Base-by-base conservation (phyloP, 35 echinoderm and acorn worm genomes). In the Acanthaster planci region DNA sequence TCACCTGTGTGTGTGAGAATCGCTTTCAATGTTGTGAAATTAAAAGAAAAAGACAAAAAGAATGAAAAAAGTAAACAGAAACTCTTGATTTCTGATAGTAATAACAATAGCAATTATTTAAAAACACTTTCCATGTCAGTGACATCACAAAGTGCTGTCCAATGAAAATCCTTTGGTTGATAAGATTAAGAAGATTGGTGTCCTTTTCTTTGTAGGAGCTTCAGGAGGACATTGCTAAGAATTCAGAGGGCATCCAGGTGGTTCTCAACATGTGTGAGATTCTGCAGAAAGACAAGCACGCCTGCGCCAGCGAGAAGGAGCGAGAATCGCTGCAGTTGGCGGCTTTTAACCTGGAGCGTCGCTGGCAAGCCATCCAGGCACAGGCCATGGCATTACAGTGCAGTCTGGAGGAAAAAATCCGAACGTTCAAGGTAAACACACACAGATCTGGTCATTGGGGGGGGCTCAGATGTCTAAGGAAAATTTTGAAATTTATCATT, bases 321-420 rank as follows among this genome's bases (percentile, higher is more conserved):
- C 77, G 87, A 64, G 92, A 94, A 57, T 67, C 85, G 2, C 55
- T 99, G 15, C 89, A 94, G 55, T 81, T 94, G 19, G 92, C 85
- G 22, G 92, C 92, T 17, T 91, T 99, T 53, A 99, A 94, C 78
- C 27, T 99, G 52, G 92, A 99, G 77, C 84, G 96, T 38, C 76
- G 96, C 77, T 99, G 96, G 92, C 88, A 99, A 37, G 88, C 92
- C 34, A 86, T 99, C 21, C 88, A 89, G 56, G 82, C 89, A 1
- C 96, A 99, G 60, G 85, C 96, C 23, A 90, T 77, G 27, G 90
- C 93, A 53, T 68, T 99, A 9, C 82, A 88, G 68, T 50, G 26
- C 47, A 83, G 56, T 16, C 76, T 92, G 34, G 88, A 90, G 76
- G 84, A 90, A 54, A 90, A 87, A 78, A 36, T 93, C 51, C 72